Evolutionary conservation across 2,888 invertebrate species (phyloP), one percentile per base, ranked within the genome.

Genomic region (Leptopilina drosophilae): DNA sequence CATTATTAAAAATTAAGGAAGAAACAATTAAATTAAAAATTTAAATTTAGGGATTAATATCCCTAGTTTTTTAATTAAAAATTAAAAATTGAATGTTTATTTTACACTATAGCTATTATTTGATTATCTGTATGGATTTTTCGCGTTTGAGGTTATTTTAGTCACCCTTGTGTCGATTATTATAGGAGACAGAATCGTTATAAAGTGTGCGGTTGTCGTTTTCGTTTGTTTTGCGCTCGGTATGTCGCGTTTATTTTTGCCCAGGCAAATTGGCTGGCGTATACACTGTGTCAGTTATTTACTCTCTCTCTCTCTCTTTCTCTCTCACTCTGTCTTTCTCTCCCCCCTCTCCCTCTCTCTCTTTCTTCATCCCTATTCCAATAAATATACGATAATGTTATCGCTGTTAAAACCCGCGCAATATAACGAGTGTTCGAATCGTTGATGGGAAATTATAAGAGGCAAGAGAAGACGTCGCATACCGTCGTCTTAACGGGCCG

Each of bases 321-420:
- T 33, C 33, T 33, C 33, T 33, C 20, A 20, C 33, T 33, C 33
- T 33, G 33, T 33, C 33, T 33, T 33, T 33, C 33, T 33, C 2
- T 5, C 33, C 33, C 33, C 33, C 5, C 53, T 53, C 26, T n/a
- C n/a, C 5, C 53, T 59, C n/a, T 7, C 15, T 5, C n/a, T 15
- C 59, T 15, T 33, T 33, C 33, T 33, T 33, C 33, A 33, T 33
- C 33, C 8, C 42, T 42, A 42, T 42, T 42, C 42, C 42, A 42
- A 42, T 88, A 86, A 89, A 88, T 87, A 87, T 86, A 87, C 87
- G 87, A 87, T 88, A 88, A 87, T 87, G 87, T 87, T 88, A 88
- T 88, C 85, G 85, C 82, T 82, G 84, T 81, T 84, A 82, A 84
- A 84, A 78, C 42, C 81, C 77, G 75, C 77, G 80, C 81, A 81